phyloP scores from a whole-genome alignment of 1,140 invertebrate genomes.

The Arctopsyche grandis region DNA sequence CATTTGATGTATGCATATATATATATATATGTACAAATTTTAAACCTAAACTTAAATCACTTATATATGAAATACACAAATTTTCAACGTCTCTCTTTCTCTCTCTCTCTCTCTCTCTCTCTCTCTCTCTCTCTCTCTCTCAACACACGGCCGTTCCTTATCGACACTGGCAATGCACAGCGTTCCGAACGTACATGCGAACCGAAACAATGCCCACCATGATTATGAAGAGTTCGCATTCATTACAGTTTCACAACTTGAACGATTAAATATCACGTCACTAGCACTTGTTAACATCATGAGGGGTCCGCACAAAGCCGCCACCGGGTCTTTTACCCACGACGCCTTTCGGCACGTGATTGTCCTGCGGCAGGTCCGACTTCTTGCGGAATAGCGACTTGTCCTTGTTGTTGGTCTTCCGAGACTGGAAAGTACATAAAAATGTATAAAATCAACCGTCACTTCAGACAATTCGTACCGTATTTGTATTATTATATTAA shows the following conservation, averaged over 20 bases:
- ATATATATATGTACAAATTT: slow-evolving; percentile 9
- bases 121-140: too few relatives aligned
- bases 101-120: too few relatives aligned
- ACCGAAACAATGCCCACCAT: too few relatives aligned
- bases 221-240: too few relatives aligned
- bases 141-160: too few relatives aligned
- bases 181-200: too few relatives aligned
- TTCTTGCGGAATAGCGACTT: slow-evolving; percentile 92
- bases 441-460: background rate
- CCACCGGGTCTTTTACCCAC: slow-evolving; percentile 89
- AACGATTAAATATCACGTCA: slow-evolving; percentile 56
- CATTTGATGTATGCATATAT: slow-evolving; percentile 2
- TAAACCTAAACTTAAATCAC: slow-evolving; percentile 5
- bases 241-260: too few relatives aligned
- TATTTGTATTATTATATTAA: too few relatives aligned
- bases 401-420: slow-evolving; percentile 70
- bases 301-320: slow-evolving; percentile 84
- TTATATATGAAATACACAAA: slow-evolving; percentile 3
- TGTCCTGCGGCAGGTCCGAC: slow-evolving; percentile 92
- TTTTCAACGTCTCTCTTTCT: background rate
- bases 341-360: slow-evolving; percentile 83
- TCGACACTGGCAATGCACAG: too few relatives aligned
- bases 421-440: slow-evolving; percentile 33
- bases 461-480: too few relatives aligned
- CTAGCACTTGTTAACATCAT: slow-evolving; percentile 88